A percentile compares a stretch with the other conserved stretches of the same genome.
Conservation (phyloP, 2,888 invertebrate species). For the Tenthredo distinguenda region DNA sequence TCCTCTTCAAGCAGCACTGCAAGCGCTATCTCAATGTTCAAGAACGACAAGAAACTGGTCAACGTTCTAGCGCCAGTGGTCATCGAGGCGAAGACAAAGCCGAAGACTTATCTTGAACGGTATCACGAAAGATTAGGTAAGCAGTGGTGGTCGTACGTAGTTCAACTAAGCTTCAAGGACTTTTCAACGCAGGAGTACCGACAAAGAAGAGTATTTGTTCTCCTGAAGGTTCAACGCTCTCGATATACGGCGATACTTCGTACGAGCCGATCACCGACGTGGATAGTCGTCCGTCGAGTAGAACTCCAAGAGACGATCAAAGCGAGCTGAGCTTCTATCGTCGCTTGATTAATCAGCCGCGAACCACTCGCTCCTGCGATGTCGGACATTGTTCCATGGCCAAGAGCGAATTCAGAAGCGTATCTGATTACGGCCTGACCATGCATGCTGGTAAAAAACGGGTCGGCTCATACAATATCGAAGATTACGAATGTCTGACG, state of each 20-base stretch:
- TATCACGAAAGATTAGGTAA: conserved; percentile 65
- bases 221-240: conserved; percentile 68
- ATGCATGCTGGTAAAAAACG: conserved; percentile 18
- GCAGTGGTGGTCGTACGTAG: conserved; percentile 51
- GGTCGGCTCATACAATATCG: conserved; percentile 64
- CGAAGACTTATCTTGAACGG: conserved; percentile 67
- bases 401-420: conserved; percentile 43
- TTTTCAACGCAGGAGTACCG: conserved; percentile 60
- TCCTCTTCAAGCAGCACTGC: conserved; percentile 11
- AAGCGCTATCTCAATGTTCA: conserved; percentile 57
- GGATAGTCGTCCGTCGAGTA: conserved; percentile 59
- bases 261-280: conserved; percentile 61
- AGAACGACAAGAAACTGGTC: conserved; percentile 65
- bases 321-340: conserved; percentile 69
- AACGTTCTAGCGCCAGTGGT: conserved; percentile 56
- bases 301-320: conserved; percentile 68
- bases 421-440: conserved; percentile 56
- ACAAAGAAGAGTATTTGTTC: conserved; percentile 59
- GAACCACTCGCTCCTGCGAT: conserved; percentile 58
- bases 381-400: conserved; percentile 49
- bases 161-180: not conserved
- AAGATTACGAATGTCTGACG: conserved; percentile 66
- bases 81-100: conserved; percentile 57
- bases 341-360: conserved; percentile 59
- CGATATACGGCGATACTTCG: conserved; percentile 70